Base-by-base conservation (phyloP, 2,113 vertebrate species). In the Leptobrachium leishanense region DNA sequence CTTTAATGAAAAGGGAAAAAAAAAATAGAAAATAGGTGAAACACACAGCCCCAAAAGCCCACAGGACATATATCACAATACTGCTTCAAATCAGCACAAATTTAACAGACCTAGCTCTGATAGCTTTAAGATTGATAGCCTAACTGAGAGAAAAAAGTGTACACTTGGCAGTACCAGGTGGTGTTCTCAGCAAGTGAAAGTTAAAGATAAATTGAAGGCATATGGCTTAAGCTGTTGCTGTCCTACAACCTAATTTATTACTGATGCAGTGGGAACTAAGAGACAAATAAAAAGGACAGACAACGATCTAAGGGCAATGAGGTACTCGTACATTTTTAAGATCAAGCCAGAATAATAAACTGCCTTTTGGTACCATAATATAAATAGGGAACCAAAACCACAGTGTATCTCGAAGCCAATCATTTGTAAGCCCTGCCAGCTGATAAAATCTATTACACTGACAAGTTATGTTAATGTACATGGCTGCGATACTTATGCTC, bases 241-340 rank as follows among this genome's bases (percentile, higher is more conserved):
- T 71, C 75, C 1, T 65, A 77, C 59, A 75, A n/a, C 15, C 74
- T 59, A 1, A 1, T 78, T 73, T 79, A 78, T 80, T 83, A 59
- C 10, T 40, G 20, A 80, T 57, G 67, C 43, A 66, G 5, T 71
- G 6, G 6, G 77, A 78, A 83, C 74, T 68, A 73, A 79, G 59
- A 82, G 85, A 70, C 78, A 81, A 81, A 81, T 74, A 81, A 81
- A 81, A 74, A 54, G 78, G 73, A 81, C 62, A 81, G 78, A 81
- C 78, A 81, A 81, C 42, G 65, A 81, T 74, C 78, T 81, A 64
- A 81, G 78, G 78, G 78, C 72, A 81, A 81, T 81, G 72, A 74
- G 78, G 64, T 74, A 72, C 62, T 73, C 70, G 70, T 79, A 74
- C 78, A 81, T 81, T 81, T 79, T 81, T 81, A 81, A 74, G 78